Percentiles rank a stretch among this genome's conserved stretches.
These are phyloP conservation scores for Actenoides lindsayi DNA, from an alignment of 2,113 vertebrate species.

Conservation along the genomic window DNA sequence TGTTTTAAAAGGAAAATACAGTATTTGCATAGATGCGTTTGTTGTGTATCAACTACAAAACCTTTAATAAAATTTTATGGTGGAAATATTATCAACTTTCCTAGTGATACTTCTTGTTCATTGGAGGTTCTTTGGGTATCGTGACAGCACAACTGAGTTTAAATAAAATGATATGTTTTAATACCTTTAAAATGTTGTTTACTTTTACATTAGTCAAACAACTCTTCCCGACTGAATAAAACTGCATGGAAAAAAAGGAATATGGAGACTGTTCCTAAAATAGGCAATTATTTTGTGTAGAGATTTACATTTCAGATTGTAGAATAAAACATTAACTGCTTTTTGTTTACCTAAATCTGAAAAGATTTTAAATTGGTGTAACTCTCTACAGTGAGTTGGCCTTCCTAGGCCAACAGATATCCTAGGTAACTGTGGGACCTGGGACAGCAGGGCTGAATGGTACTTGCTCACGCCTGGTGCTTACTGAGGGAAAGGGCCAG, in stretches of 20 bases:
- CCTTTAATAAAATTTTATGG: background rate
- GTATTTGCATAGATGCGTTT: background rate
- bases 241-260: background rate
- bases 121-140: background rate
- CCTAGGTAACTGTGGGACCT: background rate
- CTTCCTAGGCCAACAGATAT: too few relatives aligned
- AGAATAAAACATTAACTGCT: background rate
- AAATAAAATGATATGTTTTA: background rate
- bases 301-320: background rate
- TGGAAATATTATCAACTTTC: background rate
- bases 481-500: background rate
- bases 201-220: background rate
- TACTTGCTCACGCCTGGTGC: background rate
- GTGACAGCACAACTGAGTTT: background rate
- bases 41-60: background rate
- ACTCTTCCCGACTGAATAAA: background rate
- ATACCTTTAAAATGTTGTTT: background rate
- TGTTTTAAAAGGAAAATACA: background rate
- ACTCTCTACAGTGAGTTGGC: background rate
- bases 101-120: background rate
- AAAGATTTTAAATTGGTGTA: background rate
- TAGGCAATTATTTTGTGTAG: background rate
- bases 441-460: rapidly evolving
- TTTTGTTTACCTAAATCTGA: background rate
- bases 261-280: background rate